Conservation (phyloP, 2,113 vertebrate species). For the Lethenteron camtschaticum region DNA sequence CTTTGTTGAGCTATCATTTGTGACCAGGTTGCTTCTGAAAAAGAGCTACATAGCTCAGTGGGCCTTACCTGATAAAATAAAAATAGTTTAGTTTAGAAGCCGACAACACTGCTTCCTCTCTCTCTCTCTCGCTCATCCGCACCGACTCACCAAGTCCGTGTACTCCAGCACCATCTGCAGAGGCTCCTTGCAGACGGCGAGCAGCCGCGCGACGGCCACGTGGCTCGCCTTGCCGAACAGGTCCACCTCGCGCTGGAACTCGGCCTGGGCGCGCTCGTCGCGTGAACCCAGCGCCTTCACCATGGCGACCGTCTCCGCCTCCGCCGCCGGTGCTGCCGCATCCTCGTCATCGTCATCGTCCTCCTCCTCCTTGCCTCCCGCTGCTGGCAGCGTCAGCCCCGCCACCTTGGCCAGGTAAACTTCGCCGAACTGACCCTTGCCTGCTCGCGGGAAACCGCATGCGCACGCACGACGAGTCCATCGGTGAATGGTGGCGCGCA, state of each 20-base stretch:
- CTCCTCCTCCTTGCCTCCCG: background rate
- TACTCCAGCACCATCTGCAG: slow-evolving; percentile 91
- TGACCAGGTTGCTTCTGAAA: no score
- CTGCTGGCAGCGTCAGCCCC: background rate
- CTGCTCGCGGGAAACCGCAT: background rate
- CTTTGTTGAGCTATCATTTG: no score
- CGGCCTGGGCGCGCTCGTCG: slow-evolving; percentile 60
- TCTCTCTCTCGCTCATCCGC: no score
- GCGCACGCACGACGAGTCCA: no score
- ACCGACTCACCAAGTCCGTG: slow-evolving; percentile 54
- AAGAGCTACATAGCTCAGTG: no score
- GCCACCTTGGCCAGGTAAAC: background rate
- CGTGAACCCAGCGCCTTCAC: slow-evolving; percentile 13
- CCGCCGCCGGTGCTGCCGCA: background rate
- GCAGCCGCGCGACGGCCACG: slow-evolving; percentile 42
- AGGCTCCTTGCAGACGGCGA: slow-evolving; percentile 65
- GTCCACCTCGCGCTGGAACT: slow-evolving; percentile 66
- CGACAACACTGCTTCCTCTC: no score
- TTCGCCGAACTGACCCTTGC: background rate
- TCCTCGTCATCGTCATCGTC: background rate
- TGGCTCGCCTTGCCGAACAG: slow-evolving; percentile 89
- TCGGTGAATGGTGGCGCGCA: no score
- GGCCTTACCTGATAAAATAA: no score
- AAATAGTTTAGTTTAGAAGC: no score
- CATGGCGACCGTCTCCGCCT: background rate